A percentile compares a stretch with the other conserved stretches of the same genome.
Conservation (phyloP, 2,113 vertebrate genomes). For the Podilymbus podiceps region DNA sequence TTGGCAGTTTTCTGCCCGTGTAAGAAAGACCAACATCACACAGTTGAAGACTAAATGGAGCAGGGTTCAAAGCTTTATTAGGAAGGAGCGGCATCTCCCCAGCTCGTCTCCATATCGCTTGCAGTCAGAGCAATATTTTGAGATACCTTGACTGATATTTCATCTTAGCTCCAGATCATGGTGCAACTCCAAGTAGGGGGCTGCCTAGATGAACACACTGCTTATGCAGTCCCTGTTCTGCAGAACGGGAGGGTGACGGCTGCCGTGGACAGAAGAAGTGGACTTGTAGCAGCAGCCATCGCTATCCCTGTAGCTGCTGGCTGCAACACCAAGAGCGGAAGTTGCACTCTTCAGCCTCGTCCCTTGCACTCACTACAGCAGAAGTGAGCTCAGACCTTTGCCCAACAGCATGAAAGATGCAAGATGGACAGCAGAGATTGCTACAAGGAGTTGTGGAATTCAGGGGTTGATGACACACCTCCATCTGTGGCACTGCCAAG, state of each 20-base stretch:
- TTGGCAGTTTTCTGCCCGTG: rapidly evolving
- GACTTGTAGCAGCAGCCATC: neutral
- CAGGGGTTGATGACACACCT: neutral
- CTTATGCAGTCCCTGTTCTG: neutral
- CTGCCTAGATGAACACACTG: neutral
- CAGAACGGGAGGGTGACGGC: neutral
- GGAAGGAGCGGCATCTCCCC: neutral
- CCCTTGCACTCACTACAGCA: neutral
- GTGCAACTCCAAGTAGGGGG: neutral
- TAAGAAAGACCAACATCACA: neutral
- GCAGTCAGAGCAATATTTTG: neutral
- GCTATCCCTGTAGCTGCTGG: neutral
- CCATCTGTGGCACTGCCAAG: neutral
- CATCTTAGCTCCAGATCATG: neutral
- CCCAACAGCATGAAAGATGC: neutral
- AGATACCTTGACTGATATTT: neutral
- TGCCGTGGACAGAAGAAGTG: neutral
- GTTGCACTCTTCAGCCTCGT: rapidly evolving
- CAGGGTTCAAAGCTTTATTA: neutral
- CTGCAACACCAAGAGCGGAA: neutral
- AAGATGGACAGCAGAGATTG: neutral
- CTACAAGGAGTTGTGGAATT: neutral
- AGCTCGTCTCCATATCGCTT: rapidly evolving
- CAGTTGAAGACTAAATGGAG: neutral
- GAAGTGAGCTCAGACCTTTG: neutral